Base-by-base conservation (phyloP, 2,888 invertebrate genomes). In the Eulithis testata region DNA sequence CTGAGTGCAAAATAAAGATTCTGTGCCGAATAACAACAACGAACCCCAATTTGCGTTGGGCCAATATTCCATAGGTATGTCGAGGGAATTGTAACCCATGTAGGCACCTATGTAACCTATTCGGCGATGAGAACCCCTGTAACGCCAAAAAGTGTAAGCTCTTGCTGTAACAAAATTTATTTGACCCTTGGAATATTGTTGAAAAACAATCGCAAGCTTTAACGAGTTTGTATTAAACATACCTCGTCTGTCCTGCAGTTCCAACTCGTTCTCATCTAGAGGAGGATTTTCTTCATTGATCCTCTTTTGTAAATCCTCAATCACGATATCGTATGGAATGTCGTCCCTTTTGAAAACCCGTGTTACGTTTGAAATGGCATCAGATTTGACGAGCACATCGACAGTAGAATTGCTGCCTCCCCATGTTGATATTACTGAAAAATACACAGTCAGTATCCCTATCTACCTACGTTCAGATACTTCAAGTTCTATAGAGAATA, bases 221-320 rank as follows among this genome's bases (percentile, higher is more conserved):
- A 49, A 5, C 11, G 36, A 12, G 47, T 52, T 7, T 8, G 8
- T 40, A 58, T 45, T 2, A 55, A 67, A 83, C 92, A 85, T 85
- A 96, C 96, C 96, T 94, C 95, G 92, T 80, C 96, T 93, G 74
- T 96, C 95, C 75, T 95, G 95, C 57, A 96, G 94, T 76, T 94
- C 94, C 50, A 94, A 82, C 79, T 96, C 96, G 63, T 95, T 95
- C 77, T 95, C 94, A 65, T 95, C 94, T 12, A 95, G 88, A 3
- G 94, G 94, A 53, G 97, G 97, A 87, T 97, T 97, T 89, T 97
- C 97, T 70, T 94, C 94, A 74, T 97, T 95, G 69, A 97, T 97
- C 55, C 96, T 95, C 76, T 94, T 93, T 85, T 97, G 97, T 58
- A 98, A 85, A 87, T 98, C 96, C 57, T 96, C 94, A 76, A 97